Conservation (phyloP, 2,888 invertebrate species). For the Panopea generosa region DNA sequence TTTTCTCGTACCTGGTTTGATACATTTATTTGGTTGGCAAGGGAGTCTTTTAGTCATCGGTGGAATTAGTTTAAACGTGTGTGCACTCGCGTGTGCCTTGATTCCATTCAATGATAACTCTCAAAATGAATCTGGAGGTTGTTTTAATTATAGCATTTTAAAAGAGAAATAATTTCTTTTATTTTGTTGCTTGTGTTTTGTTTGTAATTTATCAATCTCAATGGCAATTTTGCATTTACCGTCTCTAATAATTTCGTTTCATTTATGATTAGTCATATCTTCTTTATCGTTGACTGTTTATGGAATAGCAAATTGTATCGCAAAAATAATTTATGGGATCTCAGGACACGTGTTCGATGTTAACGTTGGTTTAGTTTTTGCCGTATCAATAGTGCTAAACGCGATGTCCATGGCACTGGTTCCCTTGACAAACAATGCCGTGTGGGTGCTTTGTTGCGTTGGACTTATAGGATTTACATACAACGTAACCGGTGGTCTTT, state of each 20-base stretch:
- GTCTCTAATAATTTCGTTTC: slow-evolving; percentile 37
- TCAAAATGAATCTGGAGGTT: neutral
- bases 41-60: slow-evolving; percentile 42
- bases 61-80: slow-evolving; percentile 46
- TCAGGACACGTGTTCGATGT: slow-evolving; percentile 30
- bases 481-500: slow-evolving; percentile 52
- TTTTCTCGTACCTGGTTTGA: slow-evolving; percentile 35
- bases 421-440: slow-evolving; percentile 18
- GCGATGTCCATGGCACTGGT: slow-evolving; percentile 28
- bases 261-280: slow-evolving; percentile 10
- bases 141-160: slow-evolving; percentile 30
- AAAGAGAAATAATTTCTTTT: slow-evolving; percentile 32
- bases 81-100: slow-evolving; percentile 37
- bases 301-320: slow-evolving; percentile 37
- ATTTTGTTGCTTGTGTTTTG: slow-evolving; percentile 36
- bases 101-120: slow-evolving; percentile 24
- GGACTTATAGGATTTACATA: slow-evolving; percentile 35
- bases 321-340: slow-evolving; percentile 41
- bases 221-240: slow-evolving; percentile 49
- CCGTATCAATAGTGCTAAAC: slow-evolving; percentile 23
- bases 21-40: slow-evolving; percentile 30
- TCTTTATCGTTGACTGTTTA: slow-evolving; percentile 42
- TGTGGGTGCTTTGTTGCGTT: slow-evolving; percentile 34
- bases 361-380: slow-evolving; percentile 34
- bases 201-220: slow-evolving; percentile 43